Evolutionary conservation across 2,888 invertebrate genomes (phyloP), one percentile per base, ranked within the genome.

Genomic region (Ormyrus nitidulus): DNA sequence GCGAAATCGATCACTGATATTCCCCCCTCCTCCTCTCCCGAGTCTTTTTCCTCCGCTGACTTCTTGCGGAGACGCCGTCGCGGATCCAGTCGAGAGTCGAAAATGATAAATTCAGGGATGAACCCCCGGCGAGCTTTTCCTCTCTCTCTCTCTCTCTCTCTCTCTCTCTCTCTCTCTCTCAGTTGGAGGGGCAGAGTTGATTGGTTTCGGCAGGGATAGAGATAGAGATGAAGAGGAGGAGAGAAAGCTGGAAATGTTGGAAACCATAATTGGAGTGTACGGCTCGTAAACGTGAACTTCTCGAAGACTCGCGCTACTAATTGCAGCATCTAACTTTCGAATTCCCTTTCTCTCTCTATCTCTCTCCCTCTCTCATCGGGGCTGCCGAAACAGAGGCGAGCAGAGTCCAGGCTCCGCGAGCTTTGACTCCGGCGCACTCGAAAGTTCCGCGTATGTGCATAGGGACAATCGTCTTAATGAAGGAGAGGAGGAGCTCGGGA

Each of bases 211-310:
- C 13, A 54, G 48, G 46, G 65, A 61, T 56, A 53, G 53, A 10
- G 73, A 76, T 19, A 19, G 19, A 19, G 19, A 19, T 19, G 19
- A 19, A 19, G 19, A 19, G 19, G 19, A 19, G 34, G 19, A 19
- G 19, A 19, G 56, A 73, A 69, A 65, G 79, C 71, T 58, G 58
- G 64, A 75, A 78, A 78, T 71, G 81, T 80, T 81, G 82, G 70
- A 62, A 80, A 72, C 79, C 82, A 77, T 84, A 83, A 83, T 84
- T 84, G 83, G 81, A 84, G 81, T 82, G 83, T 71, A 58, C 82
- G 78, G 65, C 79, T 75, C 76, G 79, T 71, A 79, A 78, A 83
- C 81, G 82, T 73, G 75, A 82, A 82, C 81, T 83, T 79, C 58
- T 51, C 80, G 46, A 77, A 77, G 71, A 79, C 77, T 71, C 71